Evolutionary conservation across 1,140 invertebrate genomes (phyloP).

Genomic region (Whitmania pigra): DNA sequence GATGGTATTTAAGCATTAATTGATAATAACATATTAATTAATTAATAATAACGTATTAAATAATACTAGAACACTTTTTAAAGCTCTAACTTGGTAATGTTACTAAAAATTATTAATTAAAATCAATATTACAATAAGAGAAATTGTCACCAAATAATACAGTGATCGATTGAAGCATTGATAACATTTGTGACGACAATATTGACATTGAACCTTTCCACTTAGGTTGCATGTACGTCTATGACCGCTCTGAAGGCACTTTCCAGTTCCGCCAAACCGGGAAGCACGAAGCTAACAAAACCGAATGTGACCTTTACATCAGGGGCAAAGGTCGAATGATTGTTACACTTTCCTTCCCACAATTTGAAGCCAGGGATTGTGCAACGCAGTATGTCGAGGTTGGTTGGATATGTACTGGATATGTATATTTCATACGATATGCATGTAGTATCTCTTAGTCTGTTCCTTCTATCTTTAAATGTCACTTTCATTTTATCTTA

Average conservation of each 20-base stretch:
- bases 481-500: not conserved
- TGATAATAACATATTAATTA: not conserved
- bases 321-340: slow-evolving; percentile 12
- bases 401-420: not conserved
- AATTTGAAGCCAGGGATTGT: not conserved
- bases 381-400: slow-evolving; percentile 9
- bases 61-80: not conserved
- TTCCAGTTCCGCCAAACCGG: not conserved
- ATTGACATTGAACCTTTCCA: not conserved
- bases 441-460: no score
- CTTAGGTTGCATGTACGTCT: slow-evolving; percentile 15
- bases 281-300: not conserved
- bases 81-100: not conserved
- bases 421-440: no score
- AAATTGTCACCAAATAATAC: no score
- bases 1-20: not conserved
- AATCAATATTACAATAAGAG: no score
- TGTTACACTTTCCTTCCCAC: not conserved
- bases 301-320: slow-evolving; percentile 17
- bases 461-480: not conserved
- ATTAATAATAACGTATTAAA: no score
- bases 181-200: no score
- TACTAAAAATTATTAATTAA: not conserved
- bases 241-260: not conserved
- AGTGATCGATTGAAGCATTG: no score